A percentile compares a stretch with the other conserved stretches of the same genome.
Conservation (phyloP, 2,888 invertebrate genomes). For the Lapara coniferarum region DNA sequence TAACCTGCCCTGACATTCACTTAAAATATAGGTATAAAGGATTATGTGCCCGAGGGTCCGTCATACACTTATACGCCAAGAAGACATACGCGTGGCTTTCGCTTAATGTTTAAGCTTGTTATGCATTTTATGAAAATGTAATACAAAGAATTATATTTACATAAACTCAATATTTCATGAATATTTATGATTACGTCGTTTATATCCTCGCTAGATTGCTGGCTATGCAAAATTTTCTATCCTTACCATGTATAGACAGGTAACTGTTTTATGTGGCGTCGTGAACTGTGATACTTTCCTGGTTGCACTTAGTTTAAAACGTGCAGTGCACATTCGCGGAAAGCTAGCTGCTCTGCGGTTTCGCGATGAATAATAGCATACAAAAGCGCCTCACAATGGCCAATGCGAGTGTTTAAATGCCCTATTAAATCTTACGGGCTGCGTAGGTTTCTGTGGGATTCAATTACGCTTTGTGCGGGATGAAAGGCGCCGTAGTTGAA, state of each 20-base stretch:
- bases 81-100: constrained; percentile 51
- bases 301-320: constrained; percentile 41
- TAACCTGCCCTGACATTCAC: constrained; percentile 59
- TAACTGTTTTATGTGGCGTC: constrained; percentile 34
- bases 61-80: constrained; percentile 55
- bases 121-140: neutral
- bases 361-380: constrained; percentile 79
- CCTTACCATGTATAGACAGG: constrained; percentile 44
- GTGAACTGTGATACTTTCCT: constrained; percentile 51
- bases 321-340: constrained; percentile 65
- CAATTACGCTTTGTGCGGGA: constrained; percentile 82
- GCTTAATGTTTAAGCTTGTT: constrained; percentile 44
- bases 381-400: constrained; percentile 80
- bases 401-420: constrained; percentile 83
- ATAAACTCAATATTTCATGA: neutral
- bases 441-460: constrained; percentile 83
- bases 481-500: constrained; percentile 79
- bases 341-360: constrained; percentile 72
- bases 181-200: neutral
- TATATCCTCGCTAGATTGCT: neutral
- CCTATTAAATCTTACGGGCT: constrained; percentile 82
- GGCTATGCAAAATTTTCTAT: neutral
- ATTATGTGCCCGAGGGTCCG: constrained; percentile 49
- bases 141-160: neutral
- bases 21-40: constrained; percentile 59